Conservation (phyloP, 2,113 vertebrate genomes). For the Leptodactylus fuscus region DNA sequence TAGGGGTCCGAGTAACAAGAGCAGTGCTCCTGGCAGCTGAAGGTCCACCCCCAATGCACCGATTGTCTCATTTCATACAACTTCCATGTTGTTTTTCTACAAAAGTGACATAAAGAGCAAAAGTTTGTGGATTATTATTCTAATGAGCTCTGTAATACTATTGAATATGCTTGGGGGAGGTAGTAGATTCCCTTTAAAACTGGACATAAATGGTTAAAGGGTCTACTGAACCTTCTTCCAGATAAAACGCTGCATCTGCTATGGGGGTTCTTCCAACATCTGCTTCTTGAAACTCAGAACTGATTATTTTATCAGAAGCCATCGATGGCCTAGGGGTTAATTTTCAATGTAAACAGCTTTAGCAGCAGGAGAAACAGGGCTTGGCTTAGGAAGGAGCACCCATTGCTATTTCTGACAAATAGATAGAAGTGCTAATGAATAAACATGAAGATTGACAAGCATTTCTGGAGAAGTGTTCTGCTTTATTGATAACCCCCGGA, state of each 20-base stretch:
- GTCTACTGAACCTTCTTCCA: neutral
- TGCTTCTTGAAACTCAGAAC: neutral
- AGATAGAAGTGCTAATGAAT: neutral
- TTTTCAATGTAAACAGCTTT: conserved; percentile 17
- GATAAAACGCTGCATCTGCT: neutral
- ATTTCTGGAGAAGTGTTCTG: neutral
- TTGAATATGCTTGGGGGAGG: no score
- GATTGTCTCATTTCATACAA: no score
- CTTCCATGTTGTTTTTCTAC: no score
- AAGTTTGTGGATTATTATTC: no score
- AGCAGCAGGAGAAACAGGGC: neutral
- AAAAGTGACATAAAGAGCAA: no score
- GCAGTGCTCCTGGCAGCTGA: no score
- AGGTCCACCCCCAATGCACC: no score
- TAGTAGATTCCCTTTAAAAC: neutral
- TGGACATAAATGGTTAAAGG: no score
- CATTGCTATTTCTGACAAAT: neutral
- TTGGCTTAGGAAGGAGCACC: neutral
- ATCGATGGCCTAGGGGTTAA: neutral
- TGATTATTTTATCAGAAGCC: conserved; percentile 19
- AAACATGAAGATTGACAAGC: conserved; percentile 5
- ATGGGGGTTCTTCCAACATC: neutral
- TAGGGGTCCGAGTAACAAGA: no score
- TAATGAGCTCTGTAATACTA: no score
- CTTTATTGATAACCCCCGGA: neutral